A percentile compares a stretch with the other conserved stretches of the same genome.
phyloP scores from a whole-genome alignment of 2,888 invertebrate species.

The Criorhina ranunculi region DNA sequence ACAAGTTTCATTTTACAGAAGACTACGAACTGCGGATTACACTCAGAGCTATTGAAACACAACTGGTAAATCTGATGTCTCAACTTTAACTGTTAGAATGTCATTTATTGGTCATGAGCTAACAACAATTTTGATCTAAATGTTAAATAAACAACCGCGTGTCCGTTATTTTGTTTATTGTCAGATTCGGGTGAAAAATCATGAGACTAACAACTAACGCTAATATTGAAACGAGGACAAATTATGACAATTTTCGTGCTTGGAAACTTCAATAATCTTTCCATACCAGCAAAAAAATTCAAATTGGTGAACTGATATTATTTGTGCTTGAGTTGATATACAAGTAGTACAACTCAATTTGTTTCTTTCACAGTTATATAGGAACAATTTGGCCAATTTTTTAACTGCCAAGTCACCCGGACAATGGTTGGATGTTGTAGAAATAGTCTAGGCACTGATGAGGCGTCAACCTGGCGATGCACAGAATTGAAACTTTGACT shows the following conservation, averaged over 20 bases:
- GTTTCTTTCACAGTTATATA: too few species aligned
- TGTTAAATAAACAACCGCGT: constrained; percentile 6
- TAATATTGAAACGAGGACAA: neutral
- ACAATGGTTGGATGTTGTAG: too few species aligned
- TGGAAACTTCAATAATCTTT: too few species aligned
- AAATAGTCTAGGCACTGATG: too few species aligned
- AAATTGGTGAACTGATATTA: too few species aligned
- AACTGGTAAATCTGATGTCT: neutral
- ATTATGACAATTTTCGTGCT: neutral
- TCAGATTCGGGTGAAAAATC: neutral
- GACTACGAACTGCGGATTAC: neutral
- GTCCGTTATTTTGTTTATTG: neutral
- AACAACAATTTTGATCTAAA: constrained; percentile 8
- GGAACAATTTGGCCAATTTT: too few species aligned
- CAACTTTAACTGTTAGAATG: neutral
- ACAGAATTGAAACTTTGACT: too few species aligned
- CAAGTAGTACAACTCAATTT: too few species aligned
- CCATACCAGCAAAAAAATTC: too few species aligned
- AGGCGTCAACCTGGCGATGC: too few species aligned
- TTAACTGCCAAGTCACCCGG: too few species aligned
- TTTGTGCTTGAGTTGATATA: too few species aligned
- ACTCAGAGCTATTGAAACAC: neutral
- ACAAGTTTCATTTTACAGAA: constrained; percentile 9
- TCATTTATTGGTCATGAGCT: neutral
- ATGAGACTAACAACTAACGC: neutral